phyloP scores from a whole-genome alignment of 2,888 invertebrate species.

The Idaea dimidiata region DNA sequence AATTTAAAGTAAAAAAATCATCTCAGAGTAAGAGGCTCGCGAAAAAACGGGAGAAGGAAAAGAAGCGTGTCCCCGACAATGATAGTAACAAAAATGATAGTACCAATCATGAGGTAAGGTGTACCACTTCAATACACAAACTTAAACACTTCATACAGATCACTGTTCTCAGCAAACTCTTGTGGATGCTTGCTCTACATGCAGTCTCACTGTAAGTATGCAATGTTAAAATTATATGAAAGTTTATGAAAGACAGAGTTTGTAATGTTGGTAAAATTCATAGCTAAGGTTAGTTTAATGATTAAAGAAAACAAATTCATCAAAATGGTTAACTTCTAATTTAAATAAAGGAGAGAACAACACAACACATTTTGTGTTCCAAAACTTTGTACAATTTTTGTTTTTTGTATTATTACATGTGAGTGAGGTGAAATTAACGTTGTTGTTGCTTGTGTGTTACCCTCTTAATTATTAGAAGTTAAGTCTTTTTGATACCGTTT shows the following conservation, averaged over 20 bases:
- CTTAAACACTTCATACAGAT: background rate
- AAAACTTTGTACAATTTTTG: too few species aligned
- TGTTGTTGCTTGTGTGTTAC: too few species aligned
- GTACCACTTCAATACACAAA: slow-evolving; percentile 9
- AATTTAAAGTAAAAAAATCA: slow-evolving; percentile 97
- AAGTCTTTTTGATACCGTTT: background rate
- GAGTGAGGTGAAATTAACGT: too few species aligned
- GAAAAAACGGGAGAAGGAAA: slow-evolving; percentile 90
- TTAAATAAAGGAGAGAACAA: too few species aligned
- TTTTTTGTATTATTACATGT: too few species aligned
- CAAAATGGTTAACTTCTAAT: too few species aligned
- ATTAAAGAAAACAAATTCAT: too few species aligned
- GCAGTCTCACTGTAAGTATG: background rate
- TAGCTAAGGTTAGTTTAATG: too few species aligned
- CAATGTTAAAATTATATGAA: background rate
- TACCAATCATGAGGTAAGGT: slow-evolving; percentile 63
- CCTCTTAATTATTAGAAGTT: too few species aligned
- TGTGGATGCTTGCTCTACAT: background rate
- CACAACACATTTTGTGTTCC: too few species aligned
- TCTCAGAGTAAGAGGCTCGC: slow-evolving; percentile 95
- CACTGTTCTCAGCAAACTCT: background rate
- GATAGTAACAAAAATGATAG: slow-evolving; percentile 70
- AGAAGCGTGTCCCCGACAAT: slow-evolving; percentile 51
- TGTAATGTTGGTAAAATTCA: background rate
- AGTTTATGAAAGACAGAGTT: background rate